Conservation (phyloP, 2,888 invertebrate genomes). For the Eupsilia transversa region DNA sequence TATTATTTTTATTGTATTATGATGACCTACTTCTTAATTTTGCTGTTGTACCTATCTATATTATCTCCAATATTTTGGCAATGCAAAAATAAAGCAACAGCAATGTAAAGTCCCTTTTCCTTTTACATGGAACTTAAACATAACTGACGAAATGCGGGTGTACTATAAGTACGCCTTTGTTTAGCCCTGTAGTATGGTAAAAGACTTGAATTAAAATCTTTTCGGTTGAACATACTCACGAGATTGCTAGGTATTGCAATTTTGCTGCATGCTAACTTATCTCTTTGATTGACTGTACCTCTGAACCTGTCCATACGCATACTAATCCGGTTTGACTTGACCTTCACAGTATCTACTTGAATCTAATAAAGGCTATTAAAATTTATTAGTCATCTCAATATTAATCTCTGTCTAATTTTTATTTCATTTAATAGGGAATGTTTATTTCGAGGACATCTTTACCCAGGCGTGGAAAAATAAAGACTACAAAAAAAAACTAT, state of each 20-base stretch:
- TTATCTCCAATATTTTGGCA: too few relatives aligned
- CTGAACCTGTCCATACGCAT: neutral
- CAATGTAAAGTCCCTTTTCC: too few relatives aligned
- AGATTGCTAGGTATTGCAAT: neutral
- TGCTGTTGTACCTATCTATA: too few relatives aligned
- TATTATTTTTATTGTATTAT: neutral
- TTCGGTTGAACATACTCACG: neutral
- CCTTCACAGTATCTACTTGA: neutral
- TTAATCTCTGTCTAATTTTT: neutral
- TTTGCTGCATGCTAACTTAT: neutral
- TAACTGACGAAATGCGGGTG: too few relatives aligned
- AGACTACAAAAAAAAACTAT: neutral
- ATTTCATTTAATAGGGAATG: neutral
- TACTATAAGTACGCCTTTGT: too few relatives aligned
- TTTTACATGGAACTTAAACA: too few relatives aligned
- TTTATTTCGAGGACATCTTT: neutral
- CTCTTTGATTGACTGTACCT: neutral
- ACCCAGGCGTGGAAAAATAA: neutral
- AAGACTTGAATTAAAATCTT: neutral
- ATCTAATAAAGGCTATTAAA: neutral
- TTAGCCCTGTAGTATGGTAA: too few relatives aligned
- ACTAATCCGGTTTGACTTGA: constrained; percentile 19
- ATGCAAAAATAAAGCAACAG: too few relatives aligned
- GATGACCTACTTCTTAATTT: too few relatives aligned
- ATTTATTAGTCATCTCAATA: neutral